Base-by-base conservation (phyloP, 2,797 vertebrate species). In the Eptatretus atami region DNA sequence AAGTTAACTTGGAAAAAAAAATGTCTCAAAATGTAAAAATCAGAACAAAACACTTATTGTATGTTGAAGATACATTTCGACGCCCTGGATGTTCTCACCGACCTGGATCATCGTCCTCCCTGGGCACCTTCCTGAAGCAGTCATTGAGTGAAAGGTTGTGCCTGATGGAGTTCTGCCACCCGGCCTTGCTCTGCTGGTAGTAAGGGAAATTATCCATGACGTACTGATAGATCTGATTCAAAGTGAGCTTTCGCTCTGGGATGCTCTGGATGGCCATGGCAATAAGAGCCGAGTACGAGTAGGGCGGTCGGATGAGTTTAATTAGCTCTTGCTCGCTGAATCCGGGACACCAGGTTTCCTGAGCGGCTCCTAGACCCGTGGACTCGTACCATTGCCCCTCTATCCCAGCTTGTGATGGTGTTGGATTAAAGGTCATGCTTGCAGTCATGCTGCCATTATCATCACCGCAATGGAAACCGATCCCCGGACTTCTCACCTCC, bases 231-330 rank as follows among this genome's bases (percentile, higher is more conserved):
- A 96, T 96, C 74, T 86, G 86, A 72, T 86, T 94, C 53, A 96
- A 76, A 12, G 90, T 96, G 66, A 94, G 79, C 69, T 84, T 86
- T 73, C 83, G 84, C 63, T 87, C 88, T 57, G 83, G 86, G 15
- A 87, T 80, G 64, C 81, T 87, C 75, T 96, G 88, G 73, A 96
- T 93, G 67, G 90, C 86, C 88, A 96, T 96, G 72, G 90, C 88
- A 66, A 96, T 96, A 65, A 96, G 82, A 44, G 90, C 90, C 0
- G 90, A 96, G 76, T 96, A 96, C 1, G 88, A 96, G 72, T 94
- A 96, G 0, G 87, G 90, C 5, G 90, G 90, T n/a, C 87, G 78
- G 66, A 92, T 86, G 70, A 94, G 31, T 44, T 8, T 44, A 4
- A 44, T 44, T 8, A 44, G 31, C 31, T 44, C 31, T 44, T 44